phyloP scores from a whole-genome alignment of 1,140 invertebrate species.

The Drosophila malerkotliana region DNA sequence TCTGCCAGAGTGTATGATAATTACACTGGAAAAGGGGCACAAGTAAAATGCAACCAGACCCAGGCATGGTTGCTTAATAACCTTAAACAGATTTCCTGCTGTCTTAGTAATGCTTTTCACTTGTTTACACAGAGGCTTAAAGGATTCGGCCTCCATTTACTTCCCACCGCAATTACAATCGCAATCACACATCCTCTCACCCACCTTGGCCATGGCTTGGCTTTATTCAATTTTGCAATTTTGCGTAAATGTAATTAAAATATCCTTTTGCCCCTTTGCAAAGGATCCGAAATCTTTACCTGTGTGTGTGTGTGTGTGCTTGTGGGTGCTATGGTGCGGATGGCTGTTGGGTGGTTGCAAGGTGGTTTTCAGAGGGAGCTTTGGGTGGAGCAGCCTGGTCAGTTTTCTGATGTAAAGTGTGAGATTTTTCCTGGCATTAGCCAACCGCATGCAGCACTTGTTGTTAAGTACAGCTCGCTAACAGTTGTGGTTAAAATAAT shows the following conservation, averaged over 20 bases:
- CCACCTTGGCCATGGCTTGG: slow-evolving; percentile 37
- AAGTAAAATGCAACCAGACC: slow-evolving; percentile 20
- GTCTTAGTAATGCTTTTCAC: slow-evolving; percentile 69
- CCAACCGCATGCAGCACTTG: slow-evolving; percentile 60
- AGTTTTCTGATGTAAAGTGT: slow-evolving; percentile 35
- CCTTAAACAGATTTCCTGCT: slow-evolving; percentile 54
- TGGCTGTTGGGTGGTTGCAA: not conserved
- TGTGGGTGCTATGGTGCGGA: slow-evolving; percentile 2
- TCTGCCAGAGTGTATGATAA: slow-evolving; percentile 5
- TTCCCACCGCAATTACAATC: slow-evolving; percentile 16
- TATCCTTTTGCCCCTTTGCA: slow-evolving; percentile 59
- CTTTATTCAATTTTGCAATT: slow-evolving; percentile 75
- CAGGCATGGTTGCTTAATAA: slow-evolving; percentile 44
- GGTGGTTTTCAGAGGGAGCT: slow-evolving; percentile 10
- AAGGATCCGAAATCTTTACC: slow-evolving; percentile 66
- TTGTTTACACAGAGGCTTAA: slow-evolving; percentile 76
- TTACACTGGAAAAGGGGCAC: slow-evolving; percentile 9
- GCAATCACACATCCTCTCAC: slow-evolving; percentile 1
- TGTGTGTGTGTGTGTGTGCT: slow-evolving; percentile 16
- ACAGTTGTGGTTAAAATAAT: slow-evolving; percentile 21
- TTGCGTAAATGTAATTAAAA: slow-evolving; percentile 81
- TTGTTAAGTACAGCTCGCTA: slow-evolving; percentile 45
- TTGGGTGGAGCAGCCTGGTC: slow-evolving; percentile 4
- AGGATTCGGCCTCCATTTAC: slow-evolving; percentile 23
- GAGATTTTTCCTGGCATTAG: slow-evolving; percentile 71